Evolutionary conservation across 2,797 vertebrate genomes (phyloP), one percentile per base, ranked within the genome.

Genomic region (Buphagus erythrorhynchus): DNA sequence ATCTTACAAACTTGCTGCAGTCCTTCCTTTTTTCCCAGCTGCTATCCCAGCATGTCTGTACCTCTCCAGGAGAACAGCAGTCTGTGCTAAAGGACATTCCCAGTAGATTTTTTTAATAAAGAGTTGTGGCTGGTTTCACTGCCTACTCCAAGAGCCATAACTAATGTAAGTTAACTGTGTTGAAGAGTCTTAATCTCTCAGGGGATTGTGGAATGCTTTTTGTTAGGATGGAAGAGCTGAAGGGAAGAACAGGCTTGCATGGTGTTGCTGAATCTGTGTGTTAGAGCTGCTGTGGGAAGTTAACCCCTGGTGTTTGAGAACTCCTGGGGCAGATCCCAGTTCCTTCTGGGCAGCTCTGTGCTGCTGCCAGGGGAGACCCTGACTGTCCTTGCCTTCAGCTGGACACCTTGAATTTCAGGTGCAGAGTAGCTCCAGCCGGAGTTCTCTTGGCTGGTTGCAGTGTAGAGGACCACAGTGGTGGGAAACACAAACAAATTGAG

Each of bases 291-390:
- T 48, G 40, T 35, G 38, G 20, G 24, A 72, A 48, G 11, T 51
- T 51, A 54, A 35, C 29, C 2, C 2, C 36, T 54, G 52, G 11
- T 38, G 15, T 66, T 25, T 78, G 71, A 66, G 33, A 90, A n/a
- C n/a, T 80, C 26, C 22, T 0, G 0, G 11, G n/a, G 42, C 55
- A 84, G 38, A 38, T 43, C 15, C 38, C 0, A 1, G 14, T 18
- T 43, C 55, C 35, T 84, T 66, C 71, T 74, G 63, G 45, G 57
- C 66, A 74, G 57, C 57, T 80, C 35, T 71, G 36, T 51, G 45
- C 48, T 66, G 38, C 72, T 48, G 20, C 9, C 43, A 76, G 77
- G 48, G 10, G 71, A 93, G 40, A 49, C 46, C 11, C 36, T 46
- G 46, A 3, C 71, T 49, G 33, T 11, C 63, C 57, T 52, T 40